phyloP scores from a whole-genome alignment of 1,140 invertebrate genomes.

The Temnothorax nylanderi region DNA sequence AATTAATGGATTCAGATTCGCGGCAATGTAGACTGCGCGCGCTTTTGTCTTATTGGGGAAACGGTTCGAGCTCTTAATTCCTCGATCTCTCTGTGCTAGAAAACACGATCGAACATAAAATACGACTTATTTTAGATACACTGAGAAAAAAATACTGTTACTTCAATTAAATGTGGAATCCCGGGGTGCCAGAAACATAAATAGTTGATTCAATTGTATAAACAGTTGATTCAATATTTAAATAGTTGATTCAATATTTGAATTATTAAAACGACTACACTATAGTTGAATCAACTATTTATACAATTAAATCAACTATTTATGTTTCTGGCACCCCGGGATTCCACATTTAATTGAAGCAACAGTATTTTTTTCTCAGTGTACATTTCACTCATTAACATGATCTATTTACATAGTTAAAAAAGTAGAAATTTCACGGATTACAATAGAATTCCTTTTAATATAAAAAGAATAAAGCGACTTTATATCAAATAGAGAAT shows the following conservation, averaged over 20 bases:
- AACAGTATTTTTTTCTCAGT: too few species aligned
- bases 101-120: constrained; percentile 2
- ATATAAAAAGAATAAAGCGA: neutral
- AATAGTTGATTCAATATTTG: too few species aligned
- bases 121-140: neutral
- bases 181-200: too few species aligned
- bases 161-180: too few species aligned
- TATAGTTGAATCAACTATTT: too few species aligned
- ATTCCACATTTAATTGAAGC: too few species aligned
- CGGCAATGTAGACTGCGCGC: constrained; percentile 10
- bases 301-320: too few species aligned
- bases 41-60: constrained; percentile 9
- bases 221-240: too few species aligned
- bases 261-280: too few species aligned
- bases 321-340: too few species aligned
- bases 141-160: too few species aligned
- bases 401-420: neutral
- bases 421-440: constrained; percentile 9
- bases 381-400: constrained; percentile 16
- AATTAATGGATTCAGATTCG: constrained; percentile 69
- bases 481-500: neutral
- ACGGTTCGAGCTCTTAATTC: neutral
- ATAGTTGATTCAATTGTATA: too few species aligned
- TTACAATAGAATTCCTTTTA: constrained; percentile 23
- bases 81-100: neutral